Evolutionary conservation across 2,113 vertebrate species (phyloP).

Genomic region (Sander vitreus): DNA sequence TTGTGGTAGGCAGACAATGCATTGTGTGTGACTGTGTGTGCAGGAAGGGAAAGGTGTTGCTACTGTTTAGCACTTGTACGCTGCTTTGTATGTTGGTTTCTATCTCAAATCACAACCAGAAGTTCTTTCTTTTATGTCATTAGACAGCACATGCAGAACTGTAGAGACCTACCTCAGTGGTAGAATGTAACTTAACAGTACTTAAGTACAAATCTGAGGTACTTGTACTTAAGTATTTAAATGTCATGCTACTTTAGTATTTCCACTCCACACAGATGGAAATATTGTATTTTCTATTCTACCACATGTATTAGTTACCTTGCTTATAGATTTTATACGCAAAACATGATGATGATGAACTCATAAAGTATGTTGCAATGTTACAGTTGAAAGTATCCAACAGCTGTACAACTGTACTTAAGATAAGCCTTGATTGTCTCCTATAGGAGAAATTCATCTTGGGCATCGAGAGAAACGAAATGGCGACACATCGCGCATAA

Average conservation of each 20-base stretch:
- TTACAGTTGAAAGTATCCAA: too few relatives aligned
- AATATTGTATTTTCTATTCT: neutral
- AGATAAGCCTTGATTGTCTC: too few relatives aligned
- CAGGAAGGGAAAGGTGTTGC: constrained; percentile 66
- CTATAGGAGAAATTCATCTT: too few relatives aligned
- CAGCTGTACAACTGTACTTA: too few relatives aligned
- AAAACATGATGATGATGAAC: neutral
- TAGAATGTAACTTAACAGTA: too few relatives aligned
- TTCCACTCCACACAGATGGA: neutral
- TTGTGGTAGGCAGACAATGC: constrained; percentile 31
- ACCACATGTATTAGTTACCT: neutral
- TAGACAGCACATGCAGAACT: neutral
- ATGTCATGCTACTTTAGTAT: neutral
- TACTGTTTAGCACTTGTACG: constrained; percentile 22
- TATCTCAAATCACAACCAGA: constrained; percentile 19
- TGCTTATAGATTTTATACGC: neutral
- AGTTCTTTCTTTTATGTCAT: neutral
- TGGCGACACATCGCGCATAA: too few relatives aligned
- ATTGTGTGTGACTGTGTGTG: constrained; percentile 12
- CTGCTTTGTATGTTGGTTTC: neutral
- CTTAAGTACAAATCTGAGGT: too few relatives aligned
- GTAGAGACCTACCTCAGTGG: neutral
- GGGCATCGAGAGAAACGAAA: too few relatives aligned
- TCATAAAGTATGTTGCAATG: neutral
- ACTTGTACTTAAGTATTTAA: neutral